Base-by-base conservation (phyloP, 2,797 vertebrate species). In the Huso huso region DNA sequence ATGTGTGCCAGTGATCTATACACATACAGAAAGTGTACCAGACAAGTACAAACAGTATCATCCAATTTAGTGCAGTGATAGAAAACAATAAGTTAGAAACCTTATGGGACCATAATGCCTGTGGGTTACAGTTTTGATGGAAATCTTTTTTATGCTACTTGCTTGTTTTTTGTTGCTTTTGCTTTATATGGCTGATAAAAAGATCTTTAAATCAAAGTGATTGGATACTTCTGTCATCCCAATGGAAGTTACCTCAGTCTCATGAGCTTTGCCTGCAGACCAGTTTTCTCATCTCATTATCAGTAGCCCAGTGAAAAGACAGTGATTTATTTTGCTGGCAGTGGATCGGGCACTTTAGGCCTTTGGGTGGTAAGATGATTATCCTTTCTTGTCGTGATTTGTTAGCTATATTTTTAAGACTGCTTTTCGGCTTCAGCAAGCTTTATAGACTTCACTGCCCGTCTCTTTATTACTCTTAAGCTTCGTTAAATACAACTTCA, bases 261-360 rank as follows among this genome's bases (percentile, higher is more conserved):
- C 12, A 58, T 11, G 13, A 7, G 13, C 55, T 58, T 58, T 53
- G 12, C 55, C 55, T 58, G 55, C 55, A 58, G 12, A 58, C 55
- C 55, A 11, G 55, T 58, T 58, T 58, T 10, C 12, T 58, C 55
- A 58, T 13, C 12, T n/a, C 55, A 58, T 62, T 10, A 62, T 62
- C 13, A 23, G 9, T 9, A 62, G 23, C 48, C 61, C 18, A 2
- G 18, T 23, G 61, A 37, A 62, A 23, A 37, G 61, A 62, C 61
- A 62, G 61, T 62, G 61, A 62, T 62, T 62, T 62, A 62, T 62
- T 62, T 62, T 18, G 12, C 61, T 15, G 61, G 18, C 61, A 62
- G 61, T 5, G 48, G 18, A 62, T 8, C 3, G 61, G 18, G 11
- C 18, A 37, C 23, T 62, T 23, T 8, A 18, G 18, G 61, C 11